Evolutionary conservation across 2,888 invertebrate genomes (phyloP).

Genomic region (Hyposoter dolosus): DNA sequence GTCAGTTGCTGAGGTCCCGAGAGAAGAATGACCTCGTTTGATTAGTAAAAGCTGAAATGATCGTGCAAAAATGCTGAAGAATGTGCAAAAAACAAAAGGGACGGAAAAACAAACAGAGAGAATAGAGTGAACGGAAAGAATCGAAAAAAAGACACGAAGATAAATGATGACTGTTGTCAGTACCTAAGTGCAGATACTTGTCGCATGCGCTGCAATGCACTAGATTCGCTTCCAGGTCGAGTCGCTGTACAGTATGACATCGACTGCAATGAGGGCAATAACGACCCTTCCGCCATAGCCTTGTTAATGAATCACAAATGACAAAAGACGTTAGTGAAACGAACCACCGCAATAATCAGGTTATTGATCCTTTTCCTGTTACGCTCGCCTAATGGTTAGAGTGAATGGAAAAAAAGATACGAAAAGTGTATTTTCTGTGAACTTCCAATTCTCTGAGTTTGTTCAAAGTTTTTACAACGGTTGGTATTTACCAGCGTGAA

Average conservation of each 20-base stretch:
- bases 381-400: neutral
- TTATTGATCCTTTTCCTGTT: conserved; percentile 12
- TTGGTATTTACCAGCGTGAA: neutral
- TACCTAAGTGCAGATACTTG: conserved; percentile 86
- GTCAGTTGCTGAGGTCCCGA: neutral
- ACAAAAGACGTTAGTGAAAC: conserved; percentile 71
- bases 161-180: conserved; percentile 79
- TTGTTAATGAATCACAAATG: conserved; percentile 81
- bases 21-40: conserved; percentile 1
- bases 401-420: neutral
- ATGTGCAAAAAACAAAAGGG: conserved; percentile 8
- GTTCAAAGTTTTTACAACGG: neutral
- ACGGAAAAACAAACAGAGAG: neutral
- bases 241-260: conserved; percentile 89
- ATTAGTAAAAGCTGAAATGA: conserved; percentile 35
- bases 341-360: conserved; percentile 43
- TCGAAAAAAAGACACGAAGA: conserved; percentile 67
- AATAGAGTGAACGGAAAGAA: neutral
- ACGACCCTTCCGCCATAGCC: conserved; percentile 90
- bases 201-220: conserved; percentile 86
- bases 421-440: neutral
- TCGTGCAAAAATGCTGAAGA: conserved; percentile 31
- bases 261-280: conserved; percentile 90
- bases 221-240: conserved; percentile 87
- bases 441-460: neutral